Base-by-base conservation (phyloP, 2,888 invertebrate genomes). In the Catotricha subobsoleta region DNA sequence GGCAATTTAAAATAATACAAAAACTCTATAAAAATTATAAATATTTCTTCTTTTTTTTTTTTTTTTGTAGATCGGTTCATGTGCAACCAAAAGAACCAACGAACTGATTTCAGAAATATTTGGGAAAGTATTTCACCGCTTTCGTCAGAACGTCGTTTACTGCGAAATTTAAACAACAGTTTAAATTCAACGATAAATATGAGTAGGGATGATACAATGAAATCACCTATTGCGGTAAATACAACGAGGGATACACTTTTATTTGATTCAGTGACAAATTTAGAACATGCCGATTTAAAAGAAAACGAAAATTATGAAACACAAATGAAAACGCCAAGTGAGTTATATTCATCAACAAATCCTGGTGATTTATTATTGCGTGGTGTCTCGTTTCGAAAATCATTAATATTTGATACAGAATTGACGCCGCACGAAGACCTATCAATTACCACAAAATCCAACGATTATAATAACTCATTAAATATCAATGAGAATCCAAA, bases 261-360 rank as follows among this genome's bases (percentile, higher is more conserved):
- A 25, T 8, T 8, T 25, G 25, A 25, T 25, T 25, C 25, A 10
- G 10, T 25, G 6, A 9, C 6, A 3, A 10, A 33, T 6, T 6
- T 16, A 10, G 3, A 16, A 13, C 9, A 18, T 16, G 5, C n/a
- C 18, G 33, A 15, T 15, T 5, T 7, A 15, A 16, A 16, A 33
- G 15, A 18, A 33, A 10, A 15, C 18, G 5, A 28, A 18, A 18
- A 13, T 18, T 16, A 19, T 19, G 19, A 38, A 16, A 2, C 15
- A 28, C 38, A 28, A 18, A 19, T 38, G 28, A 38, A 28, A 28
- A 38, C 38, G 12, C 38, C 38, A 15, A 28, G 12, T 18, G 27
- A 28, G 18, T n/a, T 19, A 12, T 28, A 8, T 12, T 3, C 28
- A 6, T 10, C n/a, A 13, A 38, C 2, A 7, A 18, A 15, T 7